Base-by-base conservation (phyloP, 2,113 vertebrate species). In the Dendropsophus ebraccatus region DNA sequence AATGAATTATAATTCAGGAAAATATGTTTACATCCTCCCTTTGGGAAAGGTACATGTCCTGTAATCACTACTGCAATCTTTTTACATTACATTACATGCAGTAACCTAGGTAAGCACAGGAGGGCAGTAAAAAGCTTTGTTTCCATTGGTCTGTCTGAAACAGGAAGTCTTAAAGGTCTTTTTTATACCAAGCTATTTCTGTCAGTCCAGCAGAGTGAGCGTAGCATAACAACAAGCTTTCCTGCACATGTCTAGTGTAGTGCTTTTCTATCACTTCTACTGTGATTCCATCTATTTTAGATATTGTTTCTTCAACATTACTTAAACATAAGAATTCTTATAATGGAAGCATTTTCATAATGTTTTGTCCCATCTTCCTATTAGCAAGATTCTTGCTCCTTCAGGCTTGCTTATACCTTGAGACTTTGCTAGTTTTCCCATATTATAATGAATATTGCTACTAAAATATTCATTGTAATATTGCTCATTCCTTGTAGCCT, bases 381-480 rank as follows among this genome's bases (percentile, higher is more conserved):
- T 23, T 67, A 81, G 14, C 16, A 32, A 28, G 41, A 49, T 50
- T 67, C 17, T 32, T 50, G n/a, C 58, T 49, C 79, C 79, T 62
- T 81, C 21, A 62, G 56, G 35, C 54, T 50, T 30, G 35, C 13
- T 28, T 47, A 30, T 56, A 49, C 12, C 54, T 80, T 2, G 16
- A 79, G 52, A 12, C 52, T 32, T 21, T 12, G 32, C 77, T 80
- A 80, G 28, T 70, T 58, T 73, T 14, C 23, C n/a, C 52, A 12
- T 72, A 73, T 41, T 83, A 28, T 81, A 73, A 83, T 73, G 69
- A 37, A 17, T 73, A 73, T 73, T 56, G 54, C 50, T 45, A 10
- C n/a, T 74, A 54, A 58, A 74, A 56, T 56, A 83, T 73, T n/a
- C 30, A 83, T 83, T 74, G 23, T n/a, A 7, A 73, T 56, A 74